Conservation (phyloP, 2,113 vertebrate genomes). For the Cichladusa arquata region DNA sequence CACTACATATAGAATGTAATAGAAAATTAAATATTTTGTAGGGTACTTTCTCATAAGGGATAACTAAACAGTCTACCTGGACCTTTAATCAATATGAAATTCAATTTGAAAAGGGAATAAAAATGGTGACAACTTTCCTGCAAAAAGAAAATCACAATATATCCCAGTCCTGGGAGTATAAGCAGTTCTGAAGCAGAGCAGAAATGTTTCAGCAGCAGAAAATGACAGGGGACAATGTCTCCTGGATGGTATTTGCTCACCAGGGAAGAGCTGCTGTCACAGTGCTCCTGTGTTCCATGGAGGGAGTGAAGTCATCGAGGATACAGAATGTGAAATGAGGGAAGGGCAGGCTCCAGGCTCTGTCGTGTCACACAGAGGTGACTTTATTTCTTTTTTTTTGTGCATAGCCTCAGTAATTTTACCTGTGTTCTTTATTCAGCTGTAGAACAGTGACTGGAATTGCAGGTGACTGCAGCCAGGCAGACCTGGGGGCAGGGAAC, state of each 20-base stretch:
- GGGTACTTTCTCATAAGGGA: not conserved
- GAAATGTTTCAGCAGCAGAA: slow-evolving; percentile 12
- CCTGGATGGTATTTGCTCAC: slow-evolving; percentile 8
- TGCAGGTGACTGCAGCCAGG: not conserved
- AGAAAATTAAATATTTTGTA: slow-evolving; percentile 15
- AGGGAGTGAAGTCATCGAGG: not conserved
- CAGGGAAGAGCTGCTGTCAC: not conserved
- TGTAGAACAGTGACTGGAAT: not conserved
- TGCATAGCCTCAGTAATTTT: not conserved
- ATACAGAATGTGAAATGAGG: not conserved
- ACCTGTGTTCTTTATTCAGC: not conserved
- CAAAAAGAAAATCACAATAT: not conserved
- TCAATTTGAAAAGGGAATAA: slow-evolving; percentile 29
- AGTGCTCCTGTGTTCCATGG: not conserved
- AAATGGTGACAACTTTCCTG: not conserved
- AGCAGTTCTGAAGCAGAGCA: not conserved
- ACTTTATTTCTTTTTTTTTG: not conserved
- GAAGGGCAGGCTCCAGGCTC: not conserved
- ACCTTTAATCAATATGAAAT: slow-evolving; percentile 9
- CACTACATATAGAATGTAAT: not conserved
- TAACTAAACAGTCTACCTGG: not conserved
- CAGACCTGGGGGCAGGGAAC: not conserved
- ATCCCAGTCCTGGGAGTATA: not conserved
- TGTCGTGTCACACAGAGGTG: not conserved
- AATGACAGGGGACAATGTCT: not conserved